Evolutionary conservation across 35 echinoderm and acorn worm genomes (phyloP), one percentile per base, ranked within the genome.

Genomic region (Holothuria glaberrima): DNA sequence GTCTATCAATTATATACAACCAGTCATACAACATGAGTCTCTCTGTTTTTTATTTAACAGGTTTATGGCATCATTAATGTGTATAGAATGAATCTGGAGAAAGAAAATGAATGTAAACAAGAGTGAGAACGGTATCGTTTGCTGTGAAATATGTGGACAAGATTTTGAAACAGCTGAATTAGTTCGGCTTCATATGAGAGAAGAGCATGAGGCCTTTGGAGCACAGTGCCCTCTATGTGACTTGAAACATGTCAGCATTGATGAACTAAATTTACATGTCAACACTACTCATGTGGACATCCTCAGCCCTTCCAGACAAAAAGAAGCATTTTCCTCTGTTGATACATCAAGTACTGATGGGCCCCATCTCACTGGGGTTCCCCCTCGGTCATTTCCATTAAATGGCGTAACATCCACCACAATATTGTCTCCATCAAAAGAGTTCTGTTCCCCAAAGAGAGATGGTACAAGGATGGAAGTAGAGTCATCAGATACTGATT

Each of bases 121-220:
- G 1, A 14, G 50, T 5, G 50, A 54, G 50, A 5, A 17, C 50
- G 12, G 50, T 54, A 17, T 17, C 1, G 50, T 54, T 54, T 54
- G 10, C 62, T 99, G 97, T 80, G 89, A 87, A 25, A 99, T 99
- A 16, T 99, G 97, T 65, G 97, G 97, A 12, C 97, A 99, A 79
- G 97, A 99, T 27, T 78, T 73, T 25, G 46, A 93, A 34, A 22
- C 58, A 14, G 70, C 64, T 16, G 94, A 93, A n/a, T 64, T 41
- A 22, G 88, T 99, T 5, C 80, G 56, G 34, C 88, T 84, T 33
- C 97, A 99, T 52, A 91, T 99, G 88, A 63, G 83, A 28, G 63
- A 84, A 64, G 91, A 84, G 24, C 93, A 95, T 82, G 88, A 91
- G 57, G 83, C 87, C 35, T 85, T 89, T 74, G 86, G 62, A 12